These are phyloP conservation scores for Fukomys damarensis DNA, from an alignment of 2,113 vertebrate genomes.

Conservation along the genomic window DNA sequence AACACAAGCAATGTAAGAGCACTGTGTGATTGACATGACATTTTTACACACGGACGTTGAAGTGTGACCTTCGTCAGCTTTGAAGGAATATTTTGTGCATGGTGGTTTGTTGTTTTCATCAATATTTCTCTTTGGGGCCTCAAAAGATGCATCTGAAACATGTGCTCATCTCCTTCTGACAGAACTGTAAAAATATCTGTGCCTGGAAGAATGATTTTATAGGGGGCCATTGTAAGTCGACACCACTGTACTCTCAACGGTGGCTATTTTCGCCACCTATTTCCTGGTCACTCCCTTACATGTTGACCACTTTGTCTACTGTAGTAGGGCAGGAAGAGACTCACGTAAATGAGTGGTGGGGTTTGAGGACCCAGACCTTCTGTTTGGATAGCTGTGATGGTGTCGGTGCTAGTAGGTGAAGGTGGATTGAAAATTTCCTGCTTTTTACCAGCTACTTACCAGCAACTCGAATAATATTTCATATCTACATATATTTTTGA, in stretches of 20 bases:
- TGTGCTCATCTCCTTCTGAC: neutral
- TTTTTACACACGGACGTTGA: neutral
- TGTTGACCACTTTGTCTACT: neutral
- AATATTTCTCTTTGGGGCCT: neutral
- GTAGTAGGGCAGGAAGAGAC: neutral
- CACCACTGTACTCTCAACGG: neutral
- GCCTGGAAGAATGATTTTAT: neutral
- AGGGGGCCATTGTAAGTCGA: neutral
- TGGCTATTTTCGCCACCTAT: neutral
- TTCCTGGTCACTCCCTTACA: neutral
- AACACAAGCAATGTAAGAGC: neutral
- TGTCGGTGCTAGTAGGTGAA: neutral
- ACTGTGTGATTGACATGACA: neutral
- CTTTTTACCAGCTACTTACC: constrained; percentile 2
- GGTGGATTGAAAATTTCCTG: neutral
- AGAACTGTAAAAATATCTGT: neutral
- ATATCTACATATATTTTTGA: neutral
- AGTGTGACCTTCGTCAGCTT: neutral
- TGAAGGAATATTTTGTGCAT: neutral
- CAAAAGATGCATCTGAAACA: neutral
- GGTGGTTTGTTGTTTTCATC: neutral
- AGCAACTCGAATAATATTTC: neutral
- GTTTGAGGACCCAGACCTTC: neutral
- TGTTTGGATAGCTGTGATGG: neutral
- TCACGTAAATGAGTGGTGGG: neutral